phyloP scores from a whole-genome alignment of 1,140 invertebrate genomes.

The Idris sp. region DNA sequence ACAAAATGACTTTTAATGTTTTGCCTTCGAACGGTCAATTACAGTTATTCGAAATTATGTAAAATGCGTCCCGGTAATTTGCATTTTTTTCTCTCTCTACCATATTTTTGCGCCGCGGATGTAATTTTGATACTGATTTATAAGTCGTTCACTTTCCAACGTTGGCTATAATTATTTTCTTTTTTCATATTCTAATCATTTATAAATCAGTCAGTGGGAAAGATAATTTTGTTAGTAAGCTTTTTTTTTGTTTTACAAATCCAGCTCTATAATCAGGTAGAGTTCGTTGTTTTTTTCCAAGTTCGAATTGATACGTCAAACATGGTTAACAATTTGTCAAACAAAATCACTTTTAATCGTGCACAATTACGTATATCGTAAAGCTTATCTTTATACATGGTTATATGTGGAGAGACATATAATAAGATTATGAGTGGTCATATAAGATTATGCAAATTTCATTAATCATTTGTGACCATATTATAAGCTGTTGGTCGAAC shows the following conservation, averaged over 20 bases:
- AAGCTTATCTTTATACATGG: slow-evolving; percentile 37
- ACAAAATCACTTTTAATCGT: slow-evolving; percentile 43
- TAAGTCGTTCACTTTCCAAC: slow-evolving; percentile 12
- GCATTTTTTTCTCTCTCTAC: too few relatives aligned
- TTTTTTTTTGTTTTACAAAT: too few relatives aligned
- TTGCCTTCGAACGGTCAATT: slow-evolving; percentile 37
- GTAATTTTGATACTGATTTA: slow-evolving; percentile 53
- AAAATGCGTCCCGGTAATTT: slow-evolving; percentile 33
- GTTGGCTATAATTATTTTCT: slow-evolving; percentile 28
- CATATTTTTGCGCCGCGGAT: slow-evolving; percentile 31
- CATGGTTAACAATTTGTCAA: slow-evolving; percentile 27
- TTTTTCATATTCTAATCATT: slow-evolving; percentile 13
- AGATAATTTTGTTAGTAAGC: not conserved
- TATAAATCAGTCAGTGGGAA: slow-evolving; percentile 2
- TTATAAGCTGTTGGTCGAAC: slow-evolving; percentile 24
- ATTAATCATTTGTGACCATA: slow-evolving; percentile 47
- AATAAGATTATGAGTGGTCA: slow-evolving; percentile 44
- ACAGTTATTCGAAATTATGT: slow-evolving; percentile 51
- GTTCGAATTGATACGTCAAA: slow-evolving; percentile 15
- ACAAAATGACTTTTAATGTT: slow-evolving; percentile 28
- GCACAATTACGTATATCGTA: slow-evolving; percentile 37
- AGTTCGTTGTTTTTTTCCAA: too few relatives aligned
- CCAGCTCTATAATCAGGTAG: too few relatives aligned
- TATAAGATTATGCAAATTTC: slow-evolving; percentile 54
- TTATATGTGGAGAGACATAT: slow-evolving; percentile 25